Evolutionary conservation across 2,113 vertebrate genomes (phyloP), one percentile per base, ranked within the genome.

Genomic region (Semicossyphus pulcher): DNA sequence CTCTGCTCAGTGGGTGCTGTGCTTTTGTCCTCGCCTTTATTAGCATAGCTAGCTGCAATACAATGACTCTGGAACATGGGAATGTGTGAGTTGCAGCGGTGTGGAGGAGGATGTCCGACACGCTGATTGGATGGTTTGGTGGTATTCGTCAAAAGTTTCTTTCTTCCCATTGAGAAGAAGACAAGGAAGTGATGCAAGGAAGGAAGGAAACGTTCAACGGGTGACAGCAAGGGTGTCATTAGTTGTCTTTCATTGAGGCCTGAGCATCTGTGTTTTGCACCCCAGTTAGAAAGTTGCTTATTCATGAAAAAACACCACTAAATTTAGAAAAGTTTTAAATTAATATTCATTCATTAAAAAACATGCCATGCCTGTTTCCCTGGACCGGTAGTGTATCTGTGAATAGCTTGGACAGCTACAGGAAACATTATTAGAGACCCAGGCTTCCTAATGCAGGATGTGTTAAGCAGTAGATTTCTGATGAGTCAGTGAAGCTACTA

Each of bases 11-110:
- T 67, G 83, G 80, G 61, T 65, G 73, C 78, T 84, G 69, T 51
- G 69, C 88, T 88, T 92, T 91, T 91, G 88, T 89, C 82, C 81
- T 79, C 34, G 34, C 37, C 51, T 80, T 80, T 84, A 91, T 87
- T 77, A 85, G 60, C 72, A 80, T 76, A 48, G 60, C 73, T 70
- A 76, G 78, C 76, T 70, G 69, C 77, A 25, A 62, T 34, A 47
- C 34, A 61, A 59, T 54, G 73, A 54, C 42, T 72, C 37, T 32
- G 68, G 51, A 72, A 70, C 52, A 74, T 29, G 51, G 71, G 65
- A 84, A 75, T 69, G 78, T 45, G 26, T 51, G 57, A 56, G 62
- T 48, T 20, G 12, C 65, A n/a, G 72, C 51, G 62, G 72, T 67
- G 51, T 69, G 54, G 36, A 64, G 78, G 54, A 67, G 59, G 60